Conservation (phyloP, 2,797 vertebrate species). For the Loris lydekkerianus region DNA sequence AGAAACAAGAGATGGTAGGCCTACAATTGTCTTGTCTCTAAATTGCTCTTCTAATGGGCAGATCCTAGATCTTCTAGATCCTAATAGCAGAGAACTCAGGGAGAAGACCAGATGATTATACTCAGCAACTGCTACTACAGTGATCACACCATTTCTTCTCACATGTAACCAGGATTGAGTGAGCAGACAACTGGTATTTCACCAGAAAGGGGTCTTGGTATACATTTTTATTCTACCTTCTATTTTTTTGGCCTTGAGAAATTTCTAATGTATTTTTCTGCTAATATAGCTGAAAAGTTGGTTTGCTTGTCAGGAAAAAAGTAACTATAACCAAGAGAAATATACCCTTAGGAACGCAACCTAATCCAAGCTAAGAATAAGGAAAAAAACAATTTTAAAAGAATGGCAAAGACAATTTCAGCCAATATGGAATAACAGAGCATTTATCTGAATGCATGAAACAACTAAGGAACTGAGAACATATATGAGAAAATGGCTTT, state of each 20-base stretch:
- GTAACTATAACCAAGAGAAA: background rate
- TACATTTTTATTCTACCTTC: background rate
- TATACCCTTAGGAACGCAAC: constrained; percentile 9
- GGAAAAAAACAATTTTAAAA: background rate
- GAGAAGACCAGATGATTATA: background rate
- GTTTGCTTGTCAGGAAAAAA: background rate
- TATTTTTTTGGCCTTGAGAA: background rate
- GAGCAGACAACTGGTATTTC: background rate
- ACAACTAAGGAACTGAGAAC: background rate
- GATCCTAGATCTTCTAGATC: background rate
- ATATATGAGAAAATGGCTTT: background rate
- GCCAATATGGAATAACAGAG: background rate
- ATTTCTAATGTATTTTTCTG: background rate
- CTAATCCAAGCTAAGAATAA: background rate
- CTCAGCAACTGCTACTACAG: constrained; percentile 6
- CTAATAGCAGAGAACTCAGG: background rate
- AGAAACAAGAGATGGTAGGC: background rate
- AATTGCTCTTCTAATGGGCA: constrained; percentile 35
- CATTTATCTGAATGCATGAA: constrained; percentile 19
- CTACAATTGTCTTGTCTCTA: background rate
- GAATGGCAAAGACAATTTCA: constrained; percentile 25
- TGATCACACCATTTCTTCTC: background rate
- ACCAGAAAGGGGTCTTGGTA: background rate
- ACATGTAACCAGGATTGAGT: background rate
- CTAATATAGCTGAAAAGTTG: constrained; percentile 10